Percentiles rank a stretch among this genome's conserved stretches.
phyloP scores from a whole-genome alignment of 2,888 invertebrate genomes.

The Mythimna vitellina region DNA sequence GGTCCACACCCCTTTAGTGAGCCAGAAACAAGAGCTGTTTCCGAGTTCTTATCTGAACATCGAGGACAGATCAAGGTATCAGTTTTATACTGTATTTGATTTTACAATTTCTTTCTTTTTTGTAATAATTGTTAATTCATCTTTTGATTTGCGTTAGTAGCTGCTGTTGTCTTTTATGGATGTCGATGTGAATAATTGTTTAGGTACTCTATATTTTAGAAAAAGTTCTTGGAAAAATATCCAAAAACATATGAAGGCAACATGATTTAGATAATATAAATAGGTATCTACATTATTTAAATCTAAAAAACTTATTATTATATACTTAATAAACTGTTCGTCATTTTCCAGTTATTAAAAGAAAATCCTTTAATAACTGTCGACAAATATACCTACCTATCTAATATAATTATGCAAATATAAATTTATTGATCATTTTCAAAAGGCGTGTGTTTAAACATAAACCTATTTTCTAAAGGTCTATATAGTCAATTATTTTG shows the following conservation, averaged over 20 bases:
- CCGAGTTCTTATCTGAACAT: slow-evolving; percentile 91
- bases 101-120: not conserved
- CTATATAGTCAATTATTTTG: not conserved
- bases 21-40: slow-evolving; percentile 93
- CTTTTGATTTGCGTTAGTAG: not conserved
- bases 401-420: no score
- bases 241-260: not conserved
- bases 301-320: not conserved
- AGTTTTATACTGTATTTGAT: not conserved
- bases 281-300: not conserved
- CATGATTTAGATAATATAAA: not conserved
- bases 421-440: slow-evolving; percentile 14
- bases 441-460: not conserved
- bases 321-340: no score
- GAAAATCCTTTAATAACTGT: not conserved
- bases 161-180: no score
- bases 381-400: not conserved
- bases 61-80: slow-evolving; percentile 91
- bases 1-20: slow-evolving; percentile 94
- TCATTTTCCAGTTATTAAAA: not conserved
- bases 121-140: not conserved
- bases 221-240: not conserved
- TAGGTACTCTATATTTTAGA: not conserved
- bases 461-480: not conserved
- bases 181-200: no score